phyloP scores from a whole-genome alignment of 2,113 vertebrate species.

The Macroglossus sobrinus region DNA sequence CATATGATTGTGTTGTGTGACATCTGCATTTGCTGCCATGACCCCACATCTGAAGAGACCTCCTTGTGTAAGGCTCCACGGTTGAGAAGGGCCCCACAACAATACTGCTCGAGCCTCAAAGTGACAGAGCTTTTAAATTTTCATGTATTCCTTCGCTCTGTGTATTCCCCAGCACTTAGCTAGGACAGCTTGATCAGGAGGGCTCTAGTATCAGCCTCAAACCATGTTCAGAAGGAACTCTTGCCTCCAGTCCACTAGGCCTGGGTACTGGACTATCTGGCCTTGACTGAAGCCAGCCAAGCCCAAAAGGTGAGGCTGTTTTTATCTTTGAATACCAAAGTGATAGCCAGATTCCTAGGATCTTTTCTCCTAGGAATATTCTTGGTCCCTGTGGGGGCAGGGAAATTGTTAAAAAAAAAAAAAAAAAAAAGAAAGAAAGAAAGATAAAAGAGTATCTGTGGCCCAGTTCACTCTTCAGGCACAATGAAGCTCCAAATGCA shows the following conservation, averaged over 20 bases:
- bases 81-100: not conserved
- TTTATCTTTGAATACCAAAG: not conserved
- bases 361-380: not conserved
- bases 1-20: not conserved
- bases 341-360: not conserved
- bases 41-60: not conserved
- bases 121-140: not conserved
- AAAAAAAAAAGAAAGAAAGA: not conserved
- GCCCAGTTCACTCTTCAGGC: not conserved
- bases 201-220: not conserved
- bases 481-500: not conserved
- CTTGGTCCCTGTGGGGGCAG: not conserved
- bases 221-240: not conserved
- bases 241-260: not conserved
- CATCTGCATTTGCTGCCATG: not conserved
- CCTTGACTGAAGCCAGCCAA: not conserved
- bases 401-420: not conserved
- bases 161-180: too few species aligned
- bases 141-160: accelerated
- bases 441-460: not conserved
- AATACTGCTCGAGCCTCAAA: not conserved
- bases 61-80: not conserved
- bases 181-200: accelerated
- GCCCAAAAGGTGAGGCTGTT: not conserved
- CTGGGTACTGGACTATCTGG: not conserved